A percentile compares a stretch with the other conserved stretches of the same genome.
These are phyloP conservation scores for Amphiprion ocellaris DNA, from an alignment of 2,113 vertebrate genomes.

Conservation along the genomic window DNA sequence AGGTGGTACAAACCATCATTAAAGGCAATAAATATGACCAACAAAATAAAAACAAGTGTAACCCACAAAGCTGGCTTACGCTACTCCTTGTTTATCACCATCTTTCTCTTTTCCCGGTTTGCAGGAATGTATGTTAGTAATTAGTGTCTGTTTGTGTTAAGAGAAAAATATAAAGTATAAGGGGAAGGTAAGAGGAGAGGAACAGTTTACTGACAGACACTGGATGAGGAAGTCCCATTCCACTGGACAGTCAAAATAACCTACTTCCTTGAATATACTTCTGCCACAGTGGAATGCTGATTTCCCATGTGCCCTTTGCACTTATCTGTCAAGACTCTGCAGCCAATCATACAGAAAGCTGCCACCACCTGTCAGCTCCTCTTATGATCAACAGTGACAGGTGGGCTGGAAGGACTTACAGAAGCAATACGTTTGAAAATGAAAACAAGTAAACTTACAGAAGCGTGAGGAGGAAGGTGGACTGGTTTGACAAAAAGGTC, in stretches of 20 bases:
- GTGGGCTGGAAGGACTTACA: conserved; percentile 25
- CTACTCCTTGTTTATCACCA: not conserved
- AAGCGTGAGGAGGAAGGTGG: conserved; percentile 3
- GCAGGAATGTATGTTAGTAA: not conserved
- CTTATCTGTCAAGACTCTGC: conserved; percentile 20
- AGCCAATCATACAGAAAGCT: conserved; percentile 18
- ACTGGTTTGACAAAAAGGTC: conserved; percentile 27
- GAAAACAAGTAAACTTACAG: conserved; percentile 28
- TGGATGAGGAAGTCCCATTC: conserved; percentile 16
- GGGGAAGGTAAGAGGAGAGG: not conserved
- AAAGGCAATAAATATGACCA: conserved; percentile 21
- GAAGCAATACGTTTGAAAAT: conserved; percentile 1
- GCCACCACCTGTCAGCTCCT: conserved; percentile 39
- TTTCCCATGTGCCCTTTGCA: conserved; percentile 50
- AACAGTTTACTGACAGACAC: not conserved
- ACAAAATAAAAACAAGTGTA: conserved; percentile 11
- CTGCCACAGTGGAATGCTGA: conserved; percentile 35
- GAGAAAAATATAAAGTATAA: not conserved
- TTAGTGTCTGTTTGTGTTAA: not conserved
- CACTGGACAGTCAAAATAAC: conserved; percentile 52
- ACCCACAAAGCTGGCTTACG: not conserved
- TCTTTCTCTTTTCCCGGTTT: not conserved
- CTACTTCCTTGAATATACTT: conserved; percentile 40
- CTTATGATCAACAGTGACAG: conserved; percentile 34
- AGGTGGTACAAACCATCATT: conserved; percentile 10